Evolutionary conservation across 1,140 invertebrate species (phyloP), one percentile per base, ranked within the genome.

Genomic region (Euschistus heros): DNA sequence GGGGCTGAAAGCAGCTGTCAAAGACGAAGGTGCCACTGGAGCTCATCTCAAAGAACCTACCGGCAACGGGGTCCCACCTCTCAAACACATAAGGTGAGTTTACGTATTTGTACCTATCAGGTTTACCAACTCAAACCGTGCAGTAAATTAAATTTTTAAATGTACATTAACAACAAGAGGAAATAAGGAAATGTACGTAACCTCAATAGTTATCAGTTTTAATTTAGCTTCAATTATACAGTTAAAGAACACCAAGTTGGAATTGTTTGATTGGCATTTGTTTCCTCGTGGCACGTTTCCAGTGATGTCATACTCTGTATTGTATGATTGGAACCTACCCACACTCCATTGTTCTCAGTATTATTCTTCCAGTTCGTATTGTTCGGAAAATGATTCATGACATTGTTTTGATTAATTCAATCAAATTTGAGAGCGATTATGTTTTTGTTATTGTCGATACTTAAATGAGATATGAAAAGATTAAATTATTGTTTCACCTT

Each of bases 21-120:
- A 69, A 47, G 71, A 71, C 52, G 68, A 74, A 42, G 69, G 69
- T 0, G 24, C 68, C 20, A 68, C 69, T 20, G 73, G 73, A 47
- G 54, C 54, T 27, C 54, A 26, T 7, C 71, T 74, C 57, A 71
- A 74, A 37, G 67, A 69, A 0, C 71, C 71, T 0, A 50, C 71
- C 8, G 71, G 47, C 20, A 71, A 71, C 46, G 70, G 70, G 46
- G 68, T 67, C 5, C 60, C 71, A 2, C 67, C 67, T 1, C 64
- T 64, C 24, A 64, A 64, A 18, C 63, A 64, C 63, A 17, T 63
- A 66, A 27, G 62, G 68, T 50, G 52, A 68, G 57, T 50, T 6
- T 50, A 6, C 0, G 20, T 50, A 1, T 47, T 15, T 5, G 15
- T 47, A 13, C 18, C 14, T 47, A 47, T 15, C 4, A 5, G 14